Evolutionary conservation across 1,140 invertebrate genomes (phyloP).

Genomic region (Cotesia typhae): DNA sequence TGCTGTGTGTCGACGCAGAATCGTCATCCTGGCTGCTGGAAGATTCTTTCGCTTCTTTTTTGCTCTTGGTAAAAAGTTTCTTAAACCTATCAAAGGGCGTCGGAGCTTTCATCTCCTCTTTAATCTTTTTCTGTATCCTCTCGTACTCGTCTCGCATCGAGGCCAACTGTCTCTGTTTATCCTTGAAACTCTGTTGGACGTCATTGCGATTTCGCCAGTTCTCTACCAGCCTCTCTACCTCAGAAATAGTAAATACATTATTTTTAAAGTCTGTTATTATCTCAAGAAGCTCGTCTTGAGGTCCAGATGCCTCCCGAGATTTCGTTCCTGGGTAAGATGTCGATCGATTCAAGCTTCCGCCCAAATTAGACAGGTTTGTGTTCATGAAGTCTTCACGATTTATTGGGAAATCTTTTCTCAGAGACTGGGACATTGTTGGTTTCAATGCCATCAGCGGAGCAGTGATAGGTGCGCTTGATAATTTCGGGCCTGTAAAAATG

Average conservation of each 20-base stretch:
- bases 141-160: conserved; percentile 83
- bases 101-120: conserved; percentile 75
- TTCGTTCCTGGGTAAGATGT: conserved; percentile 45
- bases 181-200: conserved; percentile 84
- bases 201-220: conserved; percentile 86
- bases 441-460: conserved; percentile 34
- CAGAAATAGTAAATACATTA: conserved; percentile 83
- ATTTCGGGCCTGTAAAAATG: conserved; percentile 27
- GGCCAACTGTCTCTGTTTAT: conserved; percentile 82
- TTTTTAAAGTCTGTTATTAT: conserved; percentile 91
- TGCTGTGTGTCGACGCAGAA: conserved; percentile 41
- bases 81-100: conserved; percentile 81
- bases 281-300: conserved; percentile 82
- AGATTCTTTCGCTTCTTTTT: conserved; percentile 62
- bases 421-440: conserved; percentile 10
- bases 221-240: conserved; percentile 84
- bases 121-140: conserved; percentile 79
- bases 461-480: conserved; percentile 22
- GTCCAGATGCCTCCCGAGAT: conserved; percentile 53
- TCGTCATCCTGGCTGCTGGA: conserved; percentile 41
- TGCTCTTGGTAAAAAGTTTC: conserved; percentile 77
- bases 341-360: conserved; percentile 38
- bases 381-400: conserved; percentile 48
- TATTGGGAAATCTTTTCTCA: conserved; percentile 28
- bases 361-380: conserved; percentile 35